Percentiles rank a stretch among this genome's conserved stretches.
Evolutionary conservation across 2,113 vertebrate species (phyloP).

Genomic region (Zosterops lateralis): DNA sequence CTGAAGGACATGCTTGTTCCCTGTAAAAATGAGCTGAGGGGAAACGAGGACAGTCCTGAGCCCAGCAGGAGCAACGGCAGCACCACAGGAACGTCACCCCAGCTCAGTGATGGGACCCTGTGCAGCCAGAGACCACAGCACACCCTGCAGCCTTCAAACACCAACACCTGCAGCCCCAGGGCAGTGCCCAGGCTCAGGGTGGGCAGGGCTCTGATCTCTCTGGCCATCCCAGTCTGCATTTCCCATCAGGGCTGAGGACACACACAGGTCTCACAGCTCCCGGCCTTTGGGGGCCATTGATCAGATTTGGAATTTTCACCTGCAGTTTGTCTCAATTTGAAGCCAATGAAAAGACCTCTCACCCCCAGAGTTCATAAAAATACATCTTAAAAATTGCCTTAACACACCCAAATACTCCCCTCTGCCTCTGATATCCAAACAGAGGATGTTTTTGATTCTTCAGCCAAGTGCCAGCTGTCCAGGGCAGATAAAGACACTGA

Average conservation of each 20-base stretch:
- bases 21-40: background rate
- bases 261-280: rapidly evolving
- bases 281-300: rapidly evolving
- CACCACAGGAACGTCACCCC: rapidly evolving
- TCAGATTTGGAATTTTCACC: background rate
- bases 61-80: background rate
- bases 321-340: background rate
- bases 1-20: background rate
- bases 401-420: too few species aligned
- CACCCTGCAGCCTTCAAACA: rapidly evolving
- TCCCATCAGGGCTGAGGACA: background rate
- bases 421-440: background rate
- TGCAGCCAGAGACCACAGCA: rapidly evolving
- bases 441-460: background rate
- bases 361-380: background rate
- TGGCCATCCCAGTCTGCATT: rapidly evolving
- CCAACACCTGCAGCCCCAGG: rapidly evolving
- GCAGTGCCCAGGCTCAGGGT: rapidly evolving
- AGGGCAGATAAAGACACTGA: background rate
- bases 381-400: background rate
- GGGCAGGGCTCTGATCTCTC: background rate
- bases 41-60: background rate
- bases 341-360: background rate
- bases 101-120: rapidly evolving
- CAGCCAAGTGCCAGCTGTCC: background rate